phyloP scores from a whole-genome alignment of 2,797 vertebrate species.

The Dromococcyx pavoninus region DNA sequence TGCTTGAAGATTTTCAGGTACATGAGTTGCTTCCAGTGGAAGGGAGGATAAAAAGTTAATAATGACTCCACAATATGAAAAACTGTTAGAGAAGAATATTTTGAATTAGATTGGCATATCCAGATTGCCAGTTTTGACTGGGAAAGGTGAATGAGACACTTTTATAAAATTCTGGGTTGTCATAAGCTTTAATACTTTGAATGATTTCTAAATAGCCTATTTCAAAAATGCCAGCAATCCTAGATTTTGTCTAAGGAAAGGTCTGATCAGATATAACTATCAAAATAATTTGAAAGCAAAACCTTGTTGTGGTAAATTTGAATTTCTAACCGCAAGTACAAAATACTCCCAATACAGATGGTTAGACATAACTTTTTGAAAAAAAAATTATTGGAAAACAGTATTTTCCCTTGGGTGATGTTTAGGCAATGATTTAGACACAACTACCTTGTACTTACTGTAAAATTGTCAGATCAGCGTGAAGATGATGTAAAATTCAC shows the following conservation, averaged over 20 bases:
- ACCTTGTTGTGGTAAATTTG: background rate
- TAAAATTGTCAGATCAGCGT: background rate
- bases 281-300: background rate
- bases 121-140: background rate
- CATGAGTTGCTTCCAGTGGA: background rate
- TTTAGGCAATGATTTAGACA: background rate
- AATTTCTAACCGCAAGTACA: background rate
- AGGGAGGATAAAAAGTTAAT: fast-evolving
- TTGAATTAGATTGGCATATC: background rate
- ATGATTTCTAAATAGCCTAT: background rate
- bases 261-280: background rate
- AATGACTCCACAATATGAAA: background rate
- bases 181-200: background rate
- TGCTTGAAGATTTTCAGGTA: background rate
- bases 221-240: background rate
- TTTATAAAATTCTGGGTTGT: background rate
- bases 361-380: background rate
- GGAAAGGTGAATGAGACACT: background rate
- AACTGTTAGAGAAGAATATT: background rate
- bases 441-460: background rate
- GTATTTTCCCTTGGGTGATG: background rate
- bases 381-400: background rate
- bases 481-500: background rate
- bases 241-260: background rate
- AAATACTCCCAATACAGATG: background rate